Evolutionary conservation across 2,888 invertebrate species (phyloP).

Genomic region (Choristoneura rosaceana): DNA sequence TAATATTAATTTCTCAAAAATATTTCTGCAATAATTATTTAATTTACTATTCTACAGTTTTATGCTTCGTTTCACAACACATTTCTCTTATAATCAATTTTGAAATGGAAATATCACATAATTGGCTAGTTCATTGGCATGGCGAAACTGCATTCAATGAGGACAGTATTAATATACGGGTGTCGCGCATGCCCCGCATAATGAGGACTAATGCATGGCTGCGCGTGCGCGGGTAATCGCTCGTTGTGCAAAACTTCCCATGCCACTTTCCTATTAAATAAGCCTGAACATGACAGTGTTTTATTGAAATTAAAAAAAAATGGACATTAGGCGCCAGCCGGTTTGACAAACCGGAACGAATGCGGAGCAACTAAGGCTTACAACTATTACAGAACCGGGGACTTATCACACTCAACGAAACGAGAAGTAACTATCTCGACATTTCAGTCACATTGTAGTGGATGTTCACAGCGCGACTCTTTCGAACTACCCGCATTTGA

Average conservation of each 20-base stretch:
- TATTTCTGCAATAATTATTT: too few species aligned
- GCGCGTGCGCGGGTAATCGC: constrained; percentile 31
- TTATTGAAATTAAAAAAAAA: background rate
- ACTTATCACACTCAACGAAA: too few species aligned
- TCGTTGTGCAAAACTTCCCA: constrained; percentile 64
- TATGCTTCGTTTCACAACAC: background rate
- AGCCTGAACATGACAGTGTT: constrained; percentile 40
- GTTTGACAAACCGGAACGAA: too few species aligned
- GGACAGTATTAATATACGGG: constrained; percentile 54
- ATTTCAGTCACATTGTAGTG: too few species aligned
- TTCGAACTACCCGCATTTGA: too few species aligned
- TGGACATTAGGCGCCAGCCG: background rate
- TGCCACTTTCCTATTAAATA: constrained; percentile 52
- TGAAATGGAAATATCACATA: constrained; percentile 1
- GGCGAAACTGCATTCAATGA: constrained; percentile 44
- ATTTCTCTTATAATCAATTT: background rate
- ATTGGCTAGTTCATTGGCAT: constrained; percentile 31
- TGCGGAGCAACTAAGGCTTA: too few species aligned
- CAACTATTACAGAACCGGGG: too few species aligned
- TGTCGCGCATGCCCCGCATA: constrained; percentile 52
- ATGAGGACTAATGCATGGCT: constrained; percentile 47
- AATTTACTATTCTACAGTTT: too few species aligned
- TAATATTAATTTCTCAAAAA: too few species aligned
- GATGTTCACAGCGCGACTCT: too few species aligned
- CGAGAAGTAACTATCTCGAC: too few species aligned